These are phyloP conservation scores for Myiotriccus ornatus DNA, from an alignment of 2,797 vertebrate genomes.

Conservation along the genomic window DNA sequence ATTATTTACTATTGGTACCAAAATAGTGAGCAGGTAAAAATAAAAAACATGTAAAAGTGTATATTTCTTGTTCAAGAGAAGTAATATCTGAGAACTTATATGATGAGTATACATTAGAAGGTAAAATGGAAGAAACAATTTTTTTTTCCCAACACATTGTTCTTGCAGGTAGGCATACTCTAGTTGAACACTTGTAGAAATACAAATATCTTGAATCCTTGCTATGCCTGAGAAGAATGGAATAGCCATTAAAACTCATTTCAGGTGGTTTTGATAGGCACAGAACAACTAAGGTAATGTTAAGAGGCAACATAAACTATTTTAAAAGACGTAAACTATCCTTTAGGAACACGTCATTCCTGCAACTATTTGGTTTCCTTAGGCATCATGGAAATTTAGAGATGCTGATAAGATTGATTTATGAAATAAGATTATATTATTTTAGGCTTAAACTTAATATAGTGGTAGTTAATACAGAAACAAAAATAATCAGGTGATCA, in stretches of 20 bases:
- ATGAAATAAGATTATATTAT: not conserved
- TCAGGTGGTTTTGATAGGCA: not conserved
- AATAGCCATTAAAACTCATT: not conserved
- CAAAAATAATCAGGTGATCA: not conserved
- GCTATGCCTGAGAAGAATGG: not conserved
- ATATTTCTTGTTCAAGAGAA: not conserved
- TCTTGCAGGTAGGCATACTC: not conserved
- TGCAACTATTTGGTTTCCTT: not conserved
- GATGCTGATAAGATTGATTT: not conserved
- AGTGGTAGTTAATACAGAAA: not conserved
- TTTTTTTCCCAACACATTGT: accelerated
- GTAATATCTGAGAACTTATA: not conserved
- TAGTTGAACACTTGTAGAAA: not conserved
- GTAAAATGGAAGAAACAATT: not conserved
- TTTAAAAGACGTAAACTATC: not conserved
- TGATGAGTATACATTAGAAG: not conserved
- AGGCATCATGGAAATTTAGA: not conserved
- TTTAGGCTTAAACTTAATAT: not conserved
- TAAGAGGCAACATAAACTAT: not conserved
- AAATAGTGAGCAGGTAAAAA: not conserved
- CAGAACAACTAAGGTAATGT: not conserved
- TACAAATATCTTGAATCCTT: not conserved
- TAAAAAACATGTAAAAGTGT: not conserved
- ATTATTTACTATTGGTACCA: not conserved
- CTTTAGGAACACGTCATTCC: not conserved